Conservation (phyloP, 2,888 invertebrate genomes). For the Drosophila quinaria region DNA sequence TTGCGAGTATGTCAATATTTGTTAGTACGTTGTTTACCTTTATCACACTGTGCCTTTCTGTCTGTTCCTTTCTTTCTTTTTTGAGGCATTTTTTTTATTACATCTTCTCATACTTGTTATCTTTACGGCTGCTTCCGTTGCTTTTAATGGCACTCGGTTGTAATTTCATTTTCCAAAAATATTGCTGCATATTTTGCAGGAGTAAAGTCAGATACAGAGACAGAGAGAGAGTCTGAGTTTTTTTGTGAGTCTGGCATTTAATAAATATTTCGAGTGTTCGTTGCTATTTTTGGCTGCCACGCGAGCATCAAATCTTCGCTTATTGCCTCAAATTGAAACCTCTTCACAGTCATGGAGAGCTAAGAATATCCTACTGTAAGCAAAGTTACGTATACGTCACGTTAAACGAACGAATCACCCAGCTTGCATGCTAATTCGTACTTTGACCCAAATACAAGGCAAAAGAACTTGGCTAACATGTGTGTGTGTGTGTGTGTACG, state of each 20-base stretch:
- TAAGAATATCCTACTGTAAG: background rate
- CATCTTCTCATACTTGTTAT: conserved; percentile 55
- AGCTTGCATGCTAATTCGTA: conserved; percentile 69
- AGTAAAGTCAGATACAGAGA: too few relatives aligned
- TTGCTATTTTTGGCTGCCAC: conserved; percentile 62
- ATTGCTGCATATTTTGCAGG: conserved; percentile 21
- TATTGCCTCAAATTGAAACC: conserved; percentile 49
- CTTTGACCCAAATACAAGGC: conserved; percentile 70
- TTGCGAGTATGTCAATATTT: conserved; percentile 60
- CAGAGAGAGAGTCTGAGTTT: background rate
- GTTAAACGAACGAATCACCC: conserved; percentile 22
- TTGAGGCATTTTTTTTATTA: conserved; percentile 38
- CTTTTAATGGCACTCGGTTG: conserved; percentile 70
- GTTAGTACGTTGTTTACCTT: conserved; percentile 69
- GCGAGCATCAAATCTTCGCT: conserved; percentile 58
- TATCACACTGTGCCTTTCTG: conserved; percentile 29
- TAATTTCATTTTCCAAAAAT: conserved; percentile 67
- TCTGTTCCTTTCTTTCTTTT: background rate
- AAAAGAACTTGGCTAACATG: background rate
- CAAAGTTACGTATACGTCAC: conserved; percentile 40
- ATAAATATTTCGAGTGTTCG: conserved; percentile 61
- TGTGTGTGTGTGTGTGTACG: background rate
- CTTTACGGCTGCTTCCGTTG: conserved; percentile 61
- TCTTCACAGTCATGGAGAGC: conserved; percentile 27
- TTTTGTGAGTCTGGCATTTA: conserved; percentile 34